Evolutionary conservation across 2,888 invertebrate genomes (phyloP).

Genomic region (Leptarthrus brevirostris): DNA sequence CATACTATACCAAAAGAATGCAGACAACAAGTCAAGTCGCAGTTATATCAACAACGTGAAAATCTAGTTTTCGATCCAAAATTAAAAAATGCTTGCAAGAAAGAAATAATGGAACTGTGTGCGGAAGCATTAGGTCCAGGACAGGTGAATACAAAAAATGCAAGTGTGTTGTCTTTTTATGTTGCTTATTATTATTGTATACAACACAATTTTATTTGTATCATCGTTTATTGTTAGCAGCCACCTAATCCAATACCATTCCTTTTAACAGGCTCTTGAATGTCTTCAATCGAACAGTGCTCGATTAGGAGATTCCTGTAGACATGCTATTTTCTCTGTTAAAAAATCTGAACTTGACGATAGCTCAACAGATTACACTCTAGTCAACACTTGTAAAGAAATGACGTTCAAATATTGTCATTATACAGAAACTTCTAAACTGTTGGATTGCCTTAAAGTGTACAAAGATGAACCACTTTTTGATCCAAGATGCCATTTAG

Average conservation of each 20-base stretch:
- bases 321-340: conserved; percentile 84
- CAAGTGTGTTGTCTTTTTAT: conserved; percentile 53
- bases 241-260: no score
- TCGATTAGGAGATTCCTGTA: conserved; percentile 77
- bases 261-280: conserved; percentile 79
- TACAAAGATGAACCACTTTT: conserved; percentile 83
- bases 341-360: conserved; percentile 88
- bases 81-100: conserved; percentile 82
- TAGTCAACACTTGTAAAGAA: conserved; percentile 84
- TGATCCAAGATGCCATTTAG: conserved; percentile 83
- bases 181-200: conserved; percentile 14
- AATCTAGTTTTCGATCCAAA: conserved; percentile 87
- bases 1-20: conserved; percentile 89
- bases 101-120: conserved; percentile 82
- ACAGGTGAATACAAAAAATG: conserved; percentile 68
- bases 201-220: no score
- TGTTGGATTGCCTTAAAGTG: conserved; percentile 82
- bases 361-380: conserved; percentile 86
- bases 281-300: conserved; percentile 78
- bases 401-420: conserved; percentile 89
- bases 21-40: conserved; percentile 88
- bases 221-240: no score
- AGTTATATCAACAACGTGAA: conserved; percentile 92
- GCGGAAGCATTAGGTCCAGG: conserved; percentile 75
- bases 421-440: conserved; percentile 75